Evolutionary conservation across 92 coral and sea anemone genomes (phyloP).

Genomic region (Muricea muricata): DNA sequence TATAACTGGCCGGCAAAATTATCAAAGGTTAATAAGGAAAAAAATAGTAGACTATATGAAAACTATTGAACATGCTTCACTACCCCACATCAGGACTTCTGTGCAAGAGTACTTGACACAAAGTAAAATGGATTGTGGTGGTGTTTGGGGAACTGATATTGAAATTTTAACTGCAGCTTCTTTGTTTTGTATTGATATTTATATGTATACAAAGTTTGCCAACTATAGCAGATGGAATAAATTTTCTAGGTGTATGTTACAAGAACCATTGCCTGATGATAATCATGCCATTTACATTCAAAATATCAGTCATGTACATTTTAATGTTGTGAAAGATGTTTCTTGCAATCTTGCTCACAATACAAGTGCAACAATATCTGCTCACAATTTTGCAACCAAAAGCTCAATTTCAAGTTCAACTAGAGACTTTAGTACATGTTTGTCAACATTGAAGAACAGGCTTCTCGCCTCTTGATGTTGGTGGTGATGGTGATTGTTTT

Average conservation of each 20-base stretch:
- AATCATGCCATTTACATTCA: constrained; percentile 53
- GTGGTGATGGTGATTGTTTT: constrained; percentile 16
- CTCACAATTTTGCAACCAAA: too few relatives aligned
- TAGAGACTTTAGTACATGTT: too few relatives aligned
- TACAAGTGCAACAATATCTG: too few relatives aligned
- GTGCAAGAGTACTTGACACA: not conserved
- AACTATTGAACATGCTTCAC: not conserved
- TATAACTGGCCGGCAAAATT: not conserved
- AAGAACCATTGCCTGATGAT: constrained; percentile 27
- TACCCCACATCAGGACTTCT: not conserved
- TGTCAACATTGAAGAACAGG: too few relatives aligned
- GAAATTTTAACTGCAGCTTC: constrained; percentile 52
- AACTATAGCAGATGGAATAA: constrained; percentile 53
- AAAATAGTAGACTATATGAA: not conserved
- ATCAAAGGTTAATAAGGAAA: not conserved
- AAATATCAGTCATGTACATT: constrained; percentile 65
- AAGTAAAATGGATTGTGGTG: not conserved
- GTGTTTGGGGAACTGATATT: not conserved
- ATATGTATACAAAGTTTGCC: constrained; percentile 59
- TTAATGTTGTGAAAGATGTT: constrained; percentile 72
- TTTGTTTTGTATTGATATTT: constrained; percentile 50
- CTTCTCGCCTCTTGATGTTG: constrained; percentile 22
- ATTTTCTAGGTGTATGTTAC: constrained; percentile 60
- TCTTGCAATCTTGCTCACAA: not conserved
- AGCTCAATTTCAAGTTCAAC: too few relatives aligned